Base-by-base conservation (phyloP, 2,113 vertebrate species). In the Cnemophilus loriae region DNA sequence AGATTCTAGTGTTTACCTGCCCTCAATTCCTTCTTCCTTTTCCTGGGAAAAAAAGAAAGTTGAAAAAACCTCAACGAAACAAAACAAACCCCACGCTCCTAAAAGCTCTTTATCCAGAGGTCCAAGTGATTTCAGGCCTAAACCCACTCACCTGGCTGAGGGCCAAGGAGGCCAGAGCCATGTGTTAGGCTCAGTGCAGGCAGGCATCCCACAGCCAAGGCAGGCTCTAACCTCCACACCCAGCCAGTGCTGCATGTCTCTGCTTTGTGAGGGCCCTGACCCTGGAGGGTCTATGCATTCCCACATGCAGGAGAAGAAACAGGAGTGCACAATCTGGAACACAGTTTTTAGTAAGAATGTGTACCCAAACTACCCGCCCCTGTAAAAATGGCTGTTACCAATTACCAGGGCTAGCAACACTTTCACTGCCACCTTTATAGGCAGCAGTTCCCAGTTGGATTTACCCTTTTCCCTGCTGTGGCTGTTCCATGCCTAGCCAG, bases 221-320 rank as follows among this genome's bases (percentile, higher is more conserved):
- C 33, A 37, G 60, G 56, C 70, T 63, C 26, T 1, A 23, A 17
- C 32, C 37, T 0, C 30, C 8, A 15, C 73, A 22, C 26, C 17
- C 3, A 50, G 14, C 32, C 22, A 1, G 24, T 4, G 23, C 41
- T 14, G 3, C 30, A 2, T 0, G 0, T 9, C 50, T 35, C 32
- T 14, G 17, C 1, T 10, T 26, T 24, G 22, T 2, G 32, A 41
- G 52, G 10, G 26, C 11, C 8, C 61, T 24, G 11, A 28, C 8
- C 24, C 56, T 11, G 10, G 18, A 50, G 53, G 12, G 13, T 41
- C 42, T 5, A 0, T 3, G 2, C 1, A 0, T 21, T 42, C 16
- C 64, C 23, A 21, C 5, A 0, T 0, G 11, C 33, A 69, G 30
- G 22, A 70, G 24, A 44, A 20, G 30, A 55, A 74, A 50, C 3